phyloP scores from a whole-genome alignment of 2,888 invertebrate species.

The Leptogaster cylindrica region DNA sequence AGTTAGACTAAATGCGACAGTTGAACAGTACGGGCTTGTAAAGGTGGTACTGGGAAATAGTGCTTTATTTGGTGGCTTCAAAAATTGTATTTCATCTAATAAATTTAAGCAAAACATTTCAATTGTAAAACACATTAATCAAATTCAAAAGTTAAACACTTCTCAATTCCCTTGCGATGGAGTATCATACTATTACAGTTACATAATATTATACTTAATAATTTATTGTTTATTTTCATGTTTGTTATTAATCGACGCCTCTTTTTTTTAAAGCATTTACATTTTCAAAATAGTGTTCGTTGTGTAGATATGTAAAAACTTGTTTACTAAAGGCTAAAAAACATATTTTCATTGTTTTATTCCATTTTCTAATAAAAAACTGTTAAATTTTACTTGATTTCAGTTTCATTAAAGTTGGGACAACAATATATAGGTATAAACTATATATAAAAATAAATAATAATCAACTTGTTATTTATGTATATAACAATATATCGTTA shows the following conservation, averaged over 20 bases:
- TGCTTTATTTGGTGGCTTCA: constrained; percentile 51
- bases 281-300: constrained; percentile 2
- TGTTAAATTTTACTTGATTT: no score
- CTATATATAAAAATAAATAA: no score
- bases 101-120: neutral
- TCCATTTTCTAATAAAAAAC: no score
- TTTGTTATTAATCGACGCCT: constrained; percentile 3
- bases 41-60: constrained; percentile 42
- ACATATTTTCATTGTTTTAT: no score
- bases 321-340: constrained; percentile 19
- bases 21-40: neutral
- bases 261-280: constrained; percentile 20
- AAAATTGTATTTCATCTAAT: constrained; percentile 1
- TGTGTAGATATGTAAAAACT: neutral
- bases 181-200: neutral
- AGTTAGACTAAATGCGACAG: constrained; percentile 56
- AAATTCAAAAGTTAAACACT: no score
- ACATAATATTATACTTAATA: constrained; percentile 10
- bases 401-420: no score
- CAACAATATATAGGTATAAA: no score
- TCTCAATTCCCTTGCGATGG: neutral
- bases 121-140: no score
- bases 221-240: constrained; percentile 20
- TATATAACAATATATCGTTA: no score
- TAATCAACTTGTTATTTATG: no score